Evolutionary conservation across 2,113 vertebrate genomes (phyloP).

Genomic region (Dendropsophus ebraccatus): DNA sequence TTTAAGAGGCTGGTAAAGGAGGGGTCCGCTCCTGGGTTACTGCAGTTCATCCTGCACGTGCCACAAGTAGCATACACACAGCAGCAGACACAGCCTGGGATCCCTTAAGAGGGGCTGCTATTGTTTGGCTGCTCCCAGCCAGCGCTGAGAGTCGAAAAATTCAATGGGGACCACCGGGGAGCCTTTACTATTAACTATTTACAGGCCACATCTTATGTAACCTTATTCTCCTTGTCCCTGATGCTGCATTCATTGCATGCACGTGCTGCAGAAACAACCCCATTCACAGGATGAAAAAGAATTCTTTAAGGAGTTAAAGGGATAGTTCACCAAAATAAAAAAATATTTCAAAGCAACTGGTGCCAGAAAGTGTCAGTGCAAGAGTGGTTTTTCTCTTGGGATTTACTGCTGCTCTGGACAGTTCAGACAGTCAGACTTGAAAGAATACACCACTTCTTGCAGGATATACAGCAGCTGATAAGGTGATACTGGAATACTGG

Average conservation of each 20-base stretch:
- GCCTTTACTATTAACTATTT: not conserved
- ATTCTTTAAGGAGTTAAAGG: too few relatives aligned
- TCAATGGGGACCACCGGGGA: not conserved
- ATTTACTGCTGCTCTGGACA: too few relatives aligned
- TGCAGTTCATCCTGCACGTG: conserved; percentile 66
- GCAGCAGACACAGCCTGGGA: not conserved
- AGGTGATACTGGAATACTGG: too few relatives aligned
- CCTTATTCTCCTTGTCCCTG: not conserved
- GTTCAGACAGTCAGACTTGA: too few relatives aligned
- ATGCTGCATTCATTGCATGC: not conserved
- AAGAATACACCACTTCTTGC: too few relatives aligned
- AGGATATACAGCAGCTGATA: too few relatives aligned
- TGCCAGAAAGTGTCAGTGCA: too few relatives aligned
- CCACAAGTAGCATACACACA: conserved; percentile 29
- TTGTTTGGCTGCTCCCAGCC: not conserved
- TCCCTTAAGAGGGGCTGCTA: not conserved
- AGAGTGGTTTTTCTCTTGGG: too few relatives aligned
- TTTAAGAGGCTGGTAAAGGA: conserved; percentile 58
- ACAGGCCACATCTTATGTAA: not conserved
- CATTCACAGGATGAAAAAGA: too few relatives aligned
- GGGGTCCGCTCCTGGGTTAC: conserved; percentile 62
- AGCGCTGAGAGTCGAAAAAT: not conserved
- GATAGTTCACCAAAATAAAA: too few relatives aligned
- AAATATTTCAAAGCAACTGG: too few relatives aligned
- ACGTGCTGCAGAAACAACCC: too few relatives aligned